Conservation (phyloP, 1,140 invertebrate genomes). For the Diploscapter pachys region DNA sequence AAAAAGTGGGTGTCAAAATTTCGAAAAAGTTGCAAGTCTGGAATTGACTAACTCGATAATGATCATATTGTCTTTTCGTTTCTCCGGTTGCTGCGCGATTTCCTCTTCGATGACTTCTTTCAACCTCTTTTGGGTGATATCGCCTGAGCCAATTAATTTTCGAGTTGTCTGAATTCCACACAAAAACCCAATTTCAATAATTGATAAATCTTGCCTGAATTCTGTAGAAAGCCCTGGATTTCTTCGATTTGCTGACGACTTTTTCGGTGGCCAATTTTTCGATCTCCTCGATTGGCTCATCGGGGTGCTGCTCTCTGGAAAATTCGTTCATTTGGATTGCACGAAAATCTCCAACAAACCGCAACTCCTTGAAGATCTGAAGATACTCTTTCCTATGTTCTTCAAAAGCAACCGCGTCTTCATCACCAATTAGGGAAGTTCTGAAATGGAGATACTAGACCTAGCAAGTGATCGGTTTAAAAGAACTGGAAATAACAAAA, state of each 20-base stretch:
- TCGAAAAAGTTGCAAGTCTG: too few relatives aligned
- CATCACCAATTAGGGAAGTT: slow-evolving; percentile 22
- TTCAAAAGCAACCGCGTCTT: slow-evolving; percentile 68
- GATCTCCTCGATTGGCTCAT: slow-evolving; percentile 76
- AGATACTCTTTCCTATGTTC: slow-evolving; percentile 87
- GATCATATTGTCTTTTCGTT: slow-evolving; percentile 50
- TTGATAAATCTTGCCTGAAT: slow-evolving; percentile 65
- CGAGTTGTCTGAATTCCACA: slow-evolving; percentile 75
- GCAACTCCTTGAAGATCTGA: slow-evolving; percentile 66
- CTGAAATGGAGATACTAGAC: too few relatives aligned
- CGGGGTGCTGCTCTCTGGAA: slow-evolving; percentile 71
- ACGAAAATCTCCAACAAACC: neutral
- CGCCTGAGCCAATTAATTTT: slow-evolving; percentile 88
- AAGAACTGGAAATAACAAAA: too few relatives aligned
- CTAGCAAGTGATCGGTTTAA: too few relatives aligned
- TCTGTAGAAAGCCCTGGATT: slow-evolving; percentile 92
- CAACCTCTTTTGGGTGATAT: slow-evolving; percentile 66
- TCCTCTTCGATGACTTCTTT: slow-evolving; percentile 35
- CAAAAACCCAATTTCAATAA: neutral
- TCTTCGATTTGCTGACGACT: slow-evolving; percentile 83
- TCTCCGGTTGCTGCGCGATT: slow-evolving; percentile 29
- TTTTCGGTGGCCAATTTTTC: slow-evolving; percentile 92
- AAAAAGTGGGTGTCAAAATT: too few relatives aligned
- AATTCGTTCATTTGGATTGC: too few relatives aligned
- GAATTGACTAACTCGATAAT: slow-evolving; percentile 40